Base-by-base conservation (phyloP, 1,140 invertebrate species). In the Agrypnia vestita region DNA sequence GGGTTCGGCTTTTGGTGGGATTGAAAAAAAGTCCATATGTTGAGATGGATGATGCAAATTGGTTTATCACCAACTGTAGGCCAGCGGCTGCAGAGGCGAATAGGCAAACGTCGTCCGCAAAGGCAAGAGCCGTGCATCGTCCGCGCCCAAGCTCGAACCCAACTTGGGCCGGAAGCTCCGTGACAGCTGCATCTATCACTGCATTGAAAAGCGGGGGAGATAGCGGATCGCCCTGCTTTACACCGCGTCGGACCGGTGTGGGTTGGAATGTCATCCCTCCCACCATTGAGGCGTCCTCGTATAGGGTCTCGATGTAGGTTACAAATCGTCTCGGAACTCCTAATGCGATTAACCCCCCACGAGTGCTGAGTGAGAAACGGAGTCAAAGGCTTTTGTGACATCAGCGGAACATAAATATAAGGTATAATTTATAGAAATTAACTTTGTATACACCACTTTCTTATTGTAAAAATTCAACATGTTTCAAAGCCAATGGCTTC, bases 191-290 rank as follows among this genome's bases (percentile, higher is more conserved):
- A 61, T 91, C 88, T 55, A 91, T 84, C 0, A 87, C 86, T 43
- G 88, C 59, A 78, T 90, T 91, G 76, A 91, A 91, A 3, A 91
- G 82, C 4, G 90, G 17, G 0, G 90, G 88, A 0, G 85, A 87
- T 3, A 91, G 84, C 0, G 90, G 88, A 71, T 91, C 90, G 0
- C 91, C 90, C 77, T 91, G 91, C 53, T 88, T 86, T 0, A 91
- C 90, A 0, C 90, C 90, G 21, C 84, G 81, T 0, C 82, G 82
- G 7, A 87, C 82, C 9, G 46, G 61, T 11, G 85, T 84, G 80
- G 77, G 80, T 1, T 56, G 49, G 56, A 84, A 84, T 19, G 17
- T 15, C 4, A 72, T 59, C 0, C 76, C 64, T n/a, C 75, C 75
- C 59, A 53, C 67, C 0, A 86, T 87, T 0, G 56, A 67, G 4